These are phyloP conservation scores for Antigone vipio DNA, from an alignment of 2,113 vertebrate genomes.

Conservation along the genomic window DNA sequence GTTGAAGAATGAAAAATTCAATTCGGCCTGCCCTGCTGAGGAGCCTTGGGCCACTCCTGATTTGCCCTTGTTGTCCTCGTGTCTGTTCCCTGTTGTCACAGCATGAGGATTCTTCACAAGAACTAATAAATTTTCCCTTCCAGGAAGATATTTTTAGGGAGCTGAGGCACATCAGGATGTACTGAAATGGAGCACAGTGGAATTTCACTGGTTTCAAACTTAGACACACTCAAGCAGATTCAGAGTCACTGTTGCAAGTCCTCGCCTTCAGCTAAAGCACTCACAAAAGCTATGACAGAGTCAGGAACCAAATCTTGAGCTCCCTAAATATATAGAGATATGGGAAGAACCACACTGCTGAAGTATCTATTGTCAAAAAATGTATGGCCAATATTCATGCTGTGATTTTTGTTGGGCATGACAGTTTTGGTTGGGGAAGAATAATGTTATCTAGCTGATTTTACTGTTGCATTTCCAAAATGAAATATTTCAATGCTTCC, in stretches of 20 bases:
- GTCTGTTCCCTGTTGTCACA: neutral
- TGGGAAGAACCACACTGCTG: neutral
- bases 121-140: neutral
- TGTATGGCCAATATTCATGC: neutral
- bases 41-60: neutral
- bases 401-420: neutral
- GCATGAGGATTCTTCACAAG: neutral
- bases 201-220: slow-evolving; percentile 10
- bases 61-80: neutral
- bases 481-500: neutral
- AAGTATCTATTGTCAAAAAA: neutral
- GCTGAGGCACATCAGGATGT: neutral
- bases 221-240: neutral
- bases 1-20: neutral
- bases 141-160: slow-evolving; percentile 33
- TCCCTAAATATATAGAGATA: neutral
- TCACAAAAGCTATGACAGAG: neutral
- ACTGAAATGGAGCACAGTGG: neutral
- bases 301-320: neutral
- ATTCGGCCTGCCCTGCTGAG: neutral
- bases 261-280: neutral
- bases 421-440: neutral
- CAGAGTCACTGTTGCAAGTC: neutral
- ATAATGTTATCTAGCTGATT: neutral
- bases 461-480: neutral